A percentile compares a stretch with the other conserved stretches of the same genome.
phyloP scores from a whole-genome alignment of 2,888 invertebrate genomes.

The Synergus gifuensis region DNA sequence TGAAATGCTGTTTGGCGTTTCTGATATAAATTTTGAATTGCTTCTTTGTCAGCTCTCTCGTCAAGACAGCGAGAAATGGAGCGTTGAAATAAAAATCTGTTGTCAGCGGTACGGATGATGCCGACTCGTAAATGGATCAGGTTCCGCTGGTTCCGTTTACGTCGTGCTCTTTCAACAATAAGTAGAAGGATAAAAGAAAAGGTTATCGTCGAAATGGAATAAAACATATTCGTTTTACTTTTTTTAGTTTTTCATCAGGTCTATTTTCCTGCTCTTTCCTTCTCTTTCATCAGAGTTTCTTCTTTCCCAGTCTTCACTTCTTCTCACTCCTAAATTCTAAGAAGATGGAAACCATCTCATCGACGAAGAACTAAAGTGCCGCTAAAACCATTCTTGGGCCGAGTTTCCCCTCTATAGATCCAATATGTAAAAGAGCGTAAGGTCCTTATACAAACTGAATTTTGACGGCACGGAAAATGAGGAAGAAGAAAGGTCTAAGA shows the following conservation, averaged over 20 bases:
- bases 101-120: conserved; percentile 20
- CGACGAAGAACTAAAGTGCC: conserved; percentile 45
- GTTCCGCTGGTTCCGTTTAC: conserved; percentile 28
- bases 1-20: conserved; percentile 35
- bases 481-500: conserved; percentile 25
- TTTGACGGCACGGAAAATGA: conserved; percentile 47
- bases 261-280: conserved; percentile 4
- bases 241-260: neutral
- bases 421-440: conserved; percentile 64
- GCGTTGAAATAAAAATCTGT: conserved; percentile 39
- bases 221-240: conserved; percentile 13
- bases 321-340: conserved; percentile 36
- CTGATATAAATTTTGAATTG: conserved; percentile 39
- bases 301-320: conserved; percentile 33
- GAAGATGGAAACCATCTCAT: conserved; percentile 43
- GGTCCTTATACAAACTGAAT: conserved; percentile 64
- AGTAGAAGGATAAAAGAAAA: conserved; percentile 18
- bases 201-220: conserved; percentile 26
- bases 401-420: conserved; percentile 25
- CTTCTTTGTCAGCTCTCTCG: conserved; percentile 39
- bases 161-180: conserved; percentile 28
- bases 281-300: conserved; percentile 31
- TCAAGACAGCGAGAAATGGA: conserved; percentile 40
- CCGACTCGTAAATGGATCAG: conserved; percentile 31
- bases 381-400: conserved; percentile 46